Evolutionary conservation across 2,888 invertebrate species (phyloP).

Genomic region (Xylota sylvarum): DNA sequence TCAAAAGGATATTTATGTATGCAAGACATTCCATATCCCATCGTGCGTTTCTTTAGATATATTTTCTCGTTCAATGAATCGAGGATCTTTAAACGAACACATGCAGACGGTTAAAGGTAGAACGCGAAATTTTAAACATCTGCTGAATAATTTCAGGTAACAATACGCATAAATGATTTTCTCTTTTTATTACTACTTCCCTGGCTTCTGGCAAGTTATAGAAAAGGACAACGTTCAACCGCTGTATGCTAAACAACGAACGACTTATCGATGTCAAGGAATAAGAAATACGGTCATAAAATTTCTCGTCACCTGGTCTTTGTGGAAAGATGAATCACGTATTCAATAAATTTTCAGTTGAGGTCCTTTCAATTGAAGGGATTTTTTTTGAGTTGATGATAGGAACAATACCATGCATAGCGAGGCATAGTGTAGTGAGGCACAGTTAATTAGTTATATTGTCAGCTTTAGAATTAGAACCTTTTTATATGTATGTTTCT

Average conservation of each 20-base stretch:
- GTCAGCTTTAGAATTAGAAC: not conserved
- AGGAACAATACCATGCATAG: not conserved
- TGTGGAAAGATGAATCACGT: constrained; percentile 62
- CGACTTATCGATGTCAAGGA: constrained; percentile 40
- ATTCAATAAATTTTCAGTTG: constrained; percentile 27
- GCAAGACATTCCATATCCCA: constrained; percentile 21
- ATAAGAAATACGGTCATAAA: constrained; percentile 34
- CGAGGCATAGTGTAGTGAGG: constrained; percentile 12
- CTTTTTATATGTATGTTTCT: not conserved
- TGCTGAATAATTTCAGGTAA: constrained; percentile 52
- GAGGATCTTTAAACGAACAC: constrained; percentile 14
- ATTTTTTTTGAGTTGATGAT: not conserved
- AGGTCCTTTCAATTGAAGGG: constrained; percentile 11
- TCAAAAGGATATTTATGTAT: constrained; percentile 34
- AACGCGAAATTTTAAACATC: constrained; percentile 56
- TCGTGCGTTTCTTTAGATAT: constrained; percentile 16
- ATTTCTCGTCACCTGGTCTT: constrained; percentile 49
- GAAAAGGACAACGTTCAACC: constrained; percentile 37
- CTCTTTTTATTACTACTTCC: constrained; percentile 9
- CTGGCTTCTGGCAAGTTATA: constrained; percentile 37
- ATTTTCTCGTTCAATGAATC: constrained; percentile 31
- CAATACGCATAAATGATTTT: constrained; percentile 42
- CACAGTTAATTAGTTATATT: constrained; percentile 28
- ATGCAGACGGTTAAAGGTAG: not conserved
- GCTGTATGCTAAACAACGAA: constrained; percentile 48